Conservation (phyloP, 2,888 invertebrate genomes). For the Yponomeuta cagnagella region DNA sequence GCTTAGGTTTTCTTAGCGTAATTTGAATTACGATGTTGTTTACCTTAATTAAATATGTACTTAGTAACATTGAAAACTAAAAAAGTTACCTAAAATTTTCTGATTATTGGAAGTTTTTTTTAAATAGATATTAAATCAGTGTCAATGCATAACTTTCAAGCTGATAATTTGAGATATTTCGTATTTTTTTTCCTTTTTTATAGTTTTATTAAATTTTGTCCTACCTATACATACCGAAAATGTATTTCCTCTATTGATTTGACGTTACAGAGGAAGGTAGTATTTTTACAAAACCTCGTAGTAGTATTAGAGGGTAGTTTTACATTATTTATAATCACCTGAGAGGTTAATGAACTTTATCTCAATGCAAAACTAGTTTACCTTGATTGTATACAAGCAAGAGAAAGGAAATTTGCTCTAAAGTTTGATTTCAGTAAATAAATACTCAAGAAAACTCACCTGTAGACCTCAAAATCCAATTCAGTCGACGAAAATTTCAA, state of each 20-base stretch:
- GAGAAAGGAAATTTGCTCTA: conserved; percentile 5
- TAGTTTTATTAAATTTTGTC: too few relatives aligned
- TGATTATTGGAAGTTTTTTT: too few relatives aligned
- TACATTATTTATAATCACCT: neutral
- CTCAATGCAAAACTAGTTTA: conserved; percentile 5
- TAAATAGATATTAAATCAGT: too few relatives aligned
- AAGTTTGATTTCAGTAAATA: neutral
- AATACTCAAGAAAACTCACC: conserved; percentile 41
- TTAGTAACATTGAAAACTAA: too few relatives aligned
- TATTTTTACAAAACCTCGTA: neutral
- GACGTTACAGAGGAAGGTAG: neutral
- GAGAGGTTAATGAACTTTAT: conserved; percentile 3
- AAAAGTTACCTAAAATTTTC: too few relatives aligned
- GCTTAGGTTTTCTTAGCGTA: too few relatives aligned
- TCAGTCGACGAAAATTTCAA: conserved; percentile 25
- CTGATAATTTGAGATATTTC: too few relatives aligned
- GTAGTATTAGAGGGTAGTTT: conserved; percentile 8
- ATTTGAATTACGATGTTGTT: too few relatives aligned
- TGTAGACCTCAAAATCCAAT: conserved; percentile 57
- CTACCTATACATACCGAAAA: too few relatives aligned
- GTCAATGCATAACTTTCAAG: too few relatives aligned
- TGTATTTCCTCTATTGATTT: neutral
- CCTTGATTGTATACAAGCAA: conserved; percentile 1
- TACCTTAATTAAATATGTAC: too few relatives aligned
- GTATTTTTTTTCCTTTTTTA: too few relatives aligned